phyloP scores from a whole-genome alignment of 2,113 vertebrate genomes.

The Dipodomys ordii region DNA sequence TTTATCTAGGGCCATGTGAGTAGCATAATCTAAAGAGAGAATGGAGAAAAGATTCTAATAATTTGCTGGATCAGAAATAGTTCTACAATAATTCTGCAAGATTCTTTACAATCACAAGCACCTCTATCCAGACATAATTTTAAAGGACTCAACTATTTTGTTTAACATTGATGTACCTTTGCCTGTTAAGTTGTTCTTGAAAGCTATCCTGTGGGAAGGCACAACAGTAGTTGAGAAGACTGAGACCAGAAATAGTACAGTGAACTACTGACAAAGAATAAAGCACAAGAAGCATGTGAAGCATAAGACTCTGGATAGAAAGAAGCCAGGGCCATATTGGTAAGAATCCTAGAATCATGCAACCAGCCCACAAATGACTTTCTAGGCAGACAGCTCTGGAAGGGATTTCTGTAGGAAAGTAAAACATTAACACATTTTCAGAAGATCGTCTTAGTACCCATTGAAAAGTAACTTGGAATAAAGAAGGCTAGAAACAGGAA shows the following conservation, averaged over 20 bases:
- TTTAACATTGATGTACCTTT: background rate
- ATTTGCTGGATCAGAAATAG: too few relatives aligned
- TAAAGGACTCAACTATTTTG: background rate
- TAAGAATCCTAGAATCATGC: background rate
- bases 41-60: too few relatives aligned
- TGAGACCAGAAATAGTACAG: background rate
- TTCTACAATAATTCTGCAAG: too few relatives aligned
- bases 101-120: too few relatives aligned
- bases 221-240: background rate
- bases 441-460: background rate
- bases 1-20: background rate
- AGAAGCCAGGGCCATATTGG: background rate
- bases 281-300: background rate
- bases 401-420: background rate
- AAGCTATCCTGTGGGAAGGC: background rate
- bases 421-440: background rate
- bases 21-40: background rate
- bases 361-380: background rate
- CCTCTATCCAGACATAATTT: background rate
- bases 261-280: background rate
- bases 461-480: background rate
- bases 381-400: background rate
- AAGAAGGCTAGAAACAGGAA: background rate
- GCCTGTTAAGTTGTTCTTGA: background rate
- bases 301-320: background rate